These are phyloP conservation scores for Danionella dracula DNA, from an alignment of 2,797 vertebrate species.

Conservation along the genomic window DNA sequence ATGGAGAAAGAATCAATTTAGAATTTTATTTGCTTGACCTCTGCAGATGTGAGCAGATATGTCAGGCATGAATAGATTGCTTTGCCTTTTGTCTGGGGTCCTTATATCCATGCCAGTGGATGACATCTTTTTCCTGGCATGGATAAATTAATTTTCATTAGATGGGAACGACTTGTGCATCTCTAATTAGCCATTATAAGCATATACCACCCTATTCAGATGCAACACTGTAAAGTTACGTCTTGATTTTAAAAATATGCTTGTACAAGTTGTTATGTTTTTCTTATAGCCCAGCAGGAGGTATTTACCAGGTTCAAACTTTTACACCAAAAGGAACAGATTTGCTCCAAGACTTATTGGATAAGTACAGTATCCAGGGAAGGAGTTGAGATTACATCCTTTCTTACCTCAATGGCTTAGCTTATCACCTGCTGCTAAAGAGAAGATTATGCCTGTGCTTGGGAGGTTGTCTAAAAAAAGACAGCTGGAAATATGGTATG, in stretches of 20 bases:
- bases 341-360: background rate
- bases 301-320: slow-evolving; percentile 1
- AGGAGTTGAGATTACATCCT: slow-evolving; percentile 1
- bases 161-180: background rate
- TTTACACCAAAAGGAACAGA: background rate
- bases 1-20: slow-evolving; percentile 33
- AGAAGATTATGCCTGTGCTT: slow-evolving; percentile 7
- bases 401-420: background rate
- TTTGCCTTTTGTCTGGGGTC: slow-evolving; percentile 4
- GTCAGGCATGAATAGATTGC: slow-evolving; percentile 35
- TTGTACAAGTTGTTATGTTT: slow-evolving; percentile 6
- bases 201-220: background rate
- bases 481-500: background rate
- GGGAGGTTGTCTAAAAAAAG: background rate
- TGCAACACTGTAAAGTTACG: background rate
- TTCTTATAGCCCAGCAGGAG: background rate
- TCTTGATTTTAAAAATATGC: background rate
- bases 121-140: slow-evolving; percentile 5
- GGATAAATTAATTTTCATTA: slow-evolving; percentile 33
- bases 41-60: slow-evolving; percentile 14
- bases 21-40: slow-evolving; percentile 41
- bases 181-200: background rate
- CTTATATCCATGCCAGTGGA: slow-evolving; percentile 4
- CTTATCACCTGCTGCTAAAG: slow-evolving; percentile 3
- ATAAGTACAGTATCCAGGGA: background rate